phyloP scores from a whole-genome alignment of 2,113 vertebrate species.

The Sialia sialis region DNA sequence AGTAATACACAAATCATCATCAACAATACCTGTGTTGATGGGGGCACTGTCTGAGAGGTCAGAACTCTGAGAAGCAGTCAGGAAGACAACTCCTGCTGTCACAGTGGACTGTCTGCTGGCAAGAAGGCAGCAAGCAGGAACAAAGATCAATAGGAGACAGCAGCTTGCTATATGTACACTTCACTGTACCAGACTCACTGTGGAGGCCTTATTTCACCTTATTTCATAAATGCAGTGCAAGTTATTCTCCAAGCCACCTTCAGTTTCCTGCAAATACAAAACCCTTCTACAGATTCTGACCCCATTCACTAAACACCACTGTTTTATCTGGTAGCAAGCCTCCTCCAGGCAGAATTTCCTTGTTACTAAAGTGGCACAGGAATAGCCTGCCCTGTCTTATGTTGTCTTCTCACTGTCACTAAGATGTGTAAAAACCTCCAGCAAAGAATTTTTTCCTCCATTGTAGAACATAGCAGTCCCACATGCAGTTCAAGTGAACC shows the following conservation, averaged over 20 bases:
- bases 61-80: background rate
- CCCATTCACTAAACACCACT: background rate
- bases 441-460: background rate
- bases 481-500: background rate
- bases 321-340: background rate
- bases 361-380: background rate
- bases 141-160: background rate
- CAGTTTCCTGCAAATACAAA: background rate
- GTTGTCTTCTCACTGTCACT: slow-evolving; percentile 27
- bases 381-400: background rate
- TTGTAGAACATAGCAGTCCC: background rate
- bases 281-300: background rate
- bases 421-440: slow-evolving; percentile 1
- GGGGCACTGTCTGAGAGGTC: background rate
- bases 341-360: slow-evolving; percentile 17
- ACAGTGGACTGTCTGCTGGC: background rate
- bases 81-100: background rate
- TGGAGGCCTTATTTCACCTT: background rate
- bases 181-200: background rate
- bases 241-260: background rate
- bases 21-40: background rate
- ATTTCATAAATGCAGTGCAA: background rate
- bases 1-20: background rate
- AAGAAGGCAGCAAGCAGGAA: background rate
- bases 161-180: background rate